Percentiles rank a stretch among this genome's conserved stretches.
Evolutionary conservation across 1,140 invertebrate species (phyloP).

Genomic region (Drosophila virilis): DNA sequence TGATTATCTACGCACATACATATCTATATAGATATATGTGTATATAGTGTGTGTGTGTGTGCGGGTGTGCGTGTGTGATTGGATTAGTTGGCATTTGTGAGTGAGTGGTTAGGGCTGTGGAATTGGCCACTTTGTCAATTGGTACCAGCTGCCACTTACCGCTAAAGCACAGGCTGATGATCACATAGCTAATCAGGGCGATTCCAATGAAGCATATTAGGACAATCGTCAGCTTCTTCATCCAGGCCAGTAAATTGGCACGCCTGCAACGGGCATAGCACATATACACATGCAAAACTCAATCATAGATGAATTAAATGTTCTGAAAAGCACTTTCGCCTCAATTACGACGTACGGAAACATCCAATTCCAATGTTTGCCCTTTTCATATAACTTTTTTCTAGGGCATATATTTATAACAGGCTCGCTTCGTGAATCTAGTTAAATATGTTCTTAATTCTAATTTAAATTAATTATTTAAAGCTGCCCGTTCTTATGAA

Average conservation of each 20-base stretch:
- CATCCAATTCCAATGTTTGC: background rate
- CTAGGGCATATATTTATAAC: too few species aligned
- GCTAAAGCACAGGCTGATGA: constrained; percentile 80
- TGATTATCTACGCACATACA: constrained; percentile 3
- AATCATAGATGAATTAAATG: background rate
- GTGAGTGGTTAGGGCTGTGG: constrained; percentile 66
- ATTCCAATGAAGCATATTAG: constrained; percentile 82
- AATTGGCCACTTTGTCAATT: constrained; percentile 16
- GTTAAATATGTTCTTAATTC: too few species aligned
- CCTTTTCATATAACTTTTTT: too few species aligned
- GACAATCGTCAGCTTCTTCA: constrained; percentile 80
- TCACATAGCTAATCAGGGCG: constrained; percentile 78
- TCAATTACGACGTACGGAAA: constrained; percentile 4
- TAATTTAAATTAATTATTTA: too few species aligned
- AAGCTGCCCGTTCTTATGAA: too few species aligned
- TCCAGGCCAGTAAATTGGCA: constrained; percentile 79
- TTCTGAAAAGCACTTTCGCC: constrained; percentile 3
- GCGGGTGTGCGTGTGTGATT: constrained; percentile 6
- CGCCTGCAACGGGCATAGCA: constrained; percentile 56
- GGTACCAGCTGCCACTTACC: constrained; percentile 63
- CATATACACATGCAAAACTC: background rate
- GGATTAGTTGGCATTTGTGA: constrained; percentile 59
- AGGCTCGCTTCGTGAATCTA: too few species aligned
- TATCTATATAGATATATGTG: constrained; percentile 17
- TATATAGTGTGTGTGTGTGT: constrained; percentile 1